Conservation (phyloP, 2,797 vertebrate species). For the Malacoraja senta region DNA sequence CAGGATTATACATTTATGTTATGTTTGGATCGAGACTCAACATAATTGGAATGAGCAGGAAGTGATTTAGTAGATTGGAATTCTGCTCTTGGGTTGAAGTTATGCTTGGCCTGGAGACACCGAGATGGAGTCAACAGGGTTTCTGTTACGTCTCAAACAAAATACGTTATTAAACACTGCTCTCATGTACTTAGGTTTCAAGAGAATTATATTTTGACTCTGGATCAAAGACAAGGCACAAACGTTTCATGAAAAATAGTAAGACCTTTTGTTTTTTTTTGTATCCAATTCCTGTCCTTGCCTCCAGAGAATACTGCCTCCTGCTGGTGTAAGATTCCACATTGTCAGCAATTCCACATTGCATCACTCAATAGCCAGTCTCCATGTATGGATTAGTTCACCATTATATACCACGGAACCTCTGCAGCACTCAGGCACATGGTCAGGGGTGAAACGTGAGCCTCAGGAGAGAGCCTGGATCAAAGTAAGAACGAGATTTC, state of each 20-base stretch:
- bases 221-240: neutral
- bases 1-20: neutral
- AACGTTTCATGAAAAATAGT: neutral
- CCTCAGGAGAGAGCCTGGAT: neutral
- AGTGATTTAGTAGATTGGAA: slow-evolving; percentile 34
- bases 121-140: neutral
- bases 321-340: neutral
- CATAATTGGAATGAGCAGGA: slow-evolving; percentile 11
- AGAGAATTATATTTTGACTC: neutral
- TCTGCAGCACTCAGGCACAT: neutral
- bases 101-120: neutral
- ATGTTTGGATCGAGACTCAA: neutral
- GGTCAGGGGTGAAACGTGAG: neutral
- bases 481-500: neutral
- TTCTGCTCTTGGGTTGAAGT: neutral
- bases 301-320: neutral
- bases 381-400: neutral
- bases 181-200: neutral
- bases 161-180: slow-evolving; percentile 3
- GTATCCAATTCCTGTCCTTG: too few species aligned
- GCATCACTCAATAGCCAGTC: neutral
- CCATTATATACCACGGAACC: neutral
- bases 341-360: neutral
- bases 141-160: neutral
- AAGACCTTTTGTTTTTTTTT: neutral